Base-by-base conservation (phyloP, 2,113 vertebrate genomes). In the Cnemophilus loriae region DNA sequence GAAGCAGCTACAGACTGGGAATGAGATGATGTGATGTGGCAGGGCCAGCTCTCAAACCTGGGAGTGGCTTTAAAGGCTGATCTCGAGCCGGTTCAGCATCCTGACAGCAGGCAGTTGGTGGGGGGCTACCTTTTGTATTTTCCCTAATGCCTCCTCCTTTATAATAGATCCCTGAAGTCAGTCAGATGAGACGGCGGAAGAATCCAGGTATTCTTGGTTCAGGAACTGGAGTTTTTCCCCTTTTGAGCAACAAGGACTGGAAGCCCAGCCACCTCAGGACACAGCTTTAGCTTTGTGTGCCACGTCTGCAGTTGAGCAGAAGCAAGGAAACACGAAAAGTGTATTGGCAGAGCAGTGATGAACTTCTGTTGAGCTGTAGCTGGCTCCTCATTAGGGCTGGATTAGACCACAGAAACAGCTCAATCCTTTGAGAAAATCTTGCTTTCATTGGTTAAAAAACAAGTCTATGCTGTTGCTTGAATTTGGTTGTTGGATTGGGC, bases 231-330 rank as follows among this genome's bases (percentile, higher is more conserved):
- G 1, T 33, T 65, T 90, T 69, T 46, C 9, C 22, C 10, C 9
- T 57, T 60, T 60, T 30, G 8, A 88, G 28, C 55, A 42, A 3
- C 5, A 27, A 41, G 44, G 16, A 52, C 26, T 93, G 4, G 2
- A 71, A 93, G 27, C 42, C 23, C 26, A 56, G 14, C 20, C 5
- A 7, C 42, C 39, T 78, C 89, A n/a, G 73, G 80, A 35, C 22
- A 24, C 41, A 57, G 67, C 39, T 55, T 46, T 28, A 50, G 79
- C 46, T 55, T 57, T 1, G 0, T 0, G 2, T 8, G 90, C 91
- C 94, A 93, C 68, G 33, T 96, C 89, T 90, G 68, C 96, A 93
- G 64, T 3, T 71, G 60, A 90, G 89, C 55, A 89, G 83, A 61
- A 70, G 88, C 68, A 70, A 47, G 78, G 53, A 44, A 55, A 13